These are phyloP conservation scores for Clamator glandarius DNA, from an alignment of 2,797 vertebrate species.

Conservation along the genomic window DNA sequence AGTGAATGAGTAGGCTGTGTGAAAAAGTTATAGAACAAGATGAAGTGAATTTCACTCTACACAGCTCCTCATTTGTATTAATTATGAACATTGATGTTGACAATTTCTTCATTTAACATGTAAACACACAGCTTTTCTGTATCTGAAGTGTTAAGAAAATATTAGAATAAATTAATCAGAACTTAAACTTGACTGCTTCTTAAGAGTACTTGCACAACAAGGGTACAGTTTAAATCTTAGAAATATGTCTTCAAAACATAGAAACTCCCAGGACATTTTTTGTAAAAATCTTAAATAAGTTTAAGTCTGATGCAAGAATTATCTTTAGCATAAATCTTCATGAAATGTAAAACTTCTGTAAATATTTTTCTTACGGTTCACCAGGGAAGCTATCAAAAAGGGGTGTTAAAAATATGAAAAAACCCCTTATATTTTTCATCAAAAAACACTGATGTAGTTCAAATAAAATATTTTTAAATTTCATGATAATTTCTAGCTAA, in stretches of 20 bases:
- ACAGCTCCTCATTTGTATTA: neutral
- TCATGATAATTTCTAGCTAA: neutral
- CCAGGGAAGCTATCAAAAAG: neutral
- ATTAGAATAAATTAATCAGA: neutral
- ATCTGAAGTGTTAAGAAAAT: neutral
- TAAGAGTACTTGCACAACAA: neutral
- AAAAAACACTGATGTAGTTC: neutral
- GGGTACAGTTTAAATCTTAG: neutral
- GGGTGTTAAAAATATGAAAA: neutral
- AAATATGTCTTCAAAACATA: neutral
- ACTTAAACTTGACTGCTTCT: neutral
- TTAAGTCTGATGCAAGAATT: neutral
- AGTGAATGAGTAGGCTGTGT: neutral
- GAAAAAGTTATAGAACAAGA: neutral
- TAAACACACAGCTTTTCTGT: neutral
- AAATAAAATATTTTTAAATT: neutral
- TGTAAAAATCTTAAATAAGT: neutral
- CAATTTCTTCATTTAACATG: neutral
- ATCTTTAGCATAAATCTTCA: neutral
- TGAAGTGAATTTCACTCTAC: neutral
- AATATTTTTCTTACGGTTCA: neutral
- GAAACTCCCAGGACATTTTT: neutral
- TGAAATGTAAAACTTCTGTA: neutral
- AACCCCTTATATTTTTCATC: neutral
- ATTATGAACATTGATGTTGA: neutral